These are phyloP conservation scores for Coelopa pilipes DNA, from an alignment of 2,888 invertebrate species.

Conservation along the genomic window DNA sequence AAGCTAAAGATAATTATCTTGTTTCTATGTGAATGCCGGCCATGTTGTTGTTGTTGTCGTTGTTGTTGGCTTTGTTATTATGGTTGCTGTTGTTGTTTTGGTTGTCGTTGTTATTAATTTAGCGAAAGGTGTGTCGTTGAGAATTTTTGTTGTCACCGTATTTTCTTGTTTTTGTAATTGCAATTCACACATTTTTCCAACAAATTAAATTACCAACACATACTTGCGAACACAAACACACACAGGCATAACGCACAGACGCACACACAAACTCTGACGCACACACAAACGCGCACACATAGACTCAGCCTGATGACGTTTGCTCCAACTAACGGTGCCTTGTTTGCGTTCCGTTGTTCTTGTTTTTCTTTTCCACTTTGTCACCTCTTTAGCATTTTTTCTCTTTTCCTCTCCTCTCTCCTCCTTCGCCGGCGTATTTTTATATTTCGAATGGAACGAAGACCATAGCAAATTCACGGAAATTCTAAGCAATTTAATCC, in stretches of 20 bases:
- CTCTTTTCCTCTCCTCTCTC: no score
- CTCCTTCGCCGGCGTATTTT: not conserved
- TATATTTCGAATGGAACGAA: not conserved
- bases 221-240: not conserved
- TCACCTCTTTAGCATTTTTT: no score
- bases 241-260: not conserved
- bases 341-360: no score
- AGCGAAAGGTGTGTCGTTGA: slow-evolving; percentile 19
- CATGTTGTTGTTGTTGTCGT: not conserved
- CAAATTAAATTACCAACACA: slow-evolving; percentile 9
- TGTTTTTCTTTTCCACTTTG: no score
- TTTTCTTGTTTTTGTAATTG: not conserved
- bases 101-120: not conserved
- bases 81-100: not conserved
- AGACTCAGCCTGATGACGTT: no score
- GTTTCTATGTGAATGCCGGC: no score
- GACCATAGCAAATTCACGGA: not conserved
- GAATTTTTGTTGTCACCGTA: not conserved
- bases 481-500: not conserved
- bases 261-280: no score
- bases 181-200: not conserved
- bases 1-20: slow-evolving; percentile 2
- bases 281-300: no score
- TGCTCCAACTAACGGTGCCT: no score
- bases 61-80: not conserved